A percentile compares a stretch with the other conserved stretches of the same genome.
These are phyloP conservation scores for Hippoglossus hippoglossus DNA, from an alignment of 2,797 vertebrate species.

Conservation along the genomic window DNA sequence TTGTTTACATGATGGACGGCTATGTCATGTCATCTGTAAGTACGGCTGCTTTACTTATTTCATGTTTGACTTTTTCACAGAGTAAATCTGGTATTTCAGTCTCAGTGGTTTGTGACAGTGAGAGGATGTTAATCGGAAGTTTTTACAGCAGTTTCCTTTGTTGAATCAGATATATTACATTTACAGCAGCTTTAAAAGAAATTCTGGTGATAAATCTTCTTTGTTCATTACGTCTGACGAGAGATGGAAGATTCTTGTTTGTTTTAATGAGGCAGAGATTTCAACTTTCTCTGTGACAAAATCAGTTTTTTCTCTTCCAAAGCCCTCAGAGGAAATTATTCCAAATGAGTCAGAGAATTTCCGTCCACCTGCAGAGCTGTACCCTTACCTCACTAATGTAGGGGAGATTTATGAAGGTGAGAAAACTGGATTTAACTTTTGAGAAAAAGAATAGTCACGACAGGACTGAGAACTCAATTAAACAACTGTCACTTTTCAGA, in stretches of 20 bases:
- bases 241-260: not conserved
- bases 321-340: constrained; percentile 90
- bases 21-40: constrained; percentile 94
- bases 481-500: constrained; percentile 75
- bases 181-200: not conserved
- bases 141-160: not conserved
- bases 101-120: constrained; percentile 4
- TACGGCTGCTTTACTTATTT: constrained; percentile 36
- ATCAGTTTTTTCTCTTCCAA: constrained; percentile 36
- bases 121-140: not conserved
- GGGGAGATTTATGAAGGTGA: constrained; percentile 92
- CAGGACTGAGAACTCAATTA: not conserved
- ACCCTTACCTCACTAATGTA: constrained; percentile 90
- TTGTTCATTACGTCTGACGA: not conserved
- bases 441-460: not conserved
- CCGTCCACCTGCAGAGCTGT: constrained; percentile 89
- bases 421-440: constrained; percentile 25
- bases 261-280: not conserved
- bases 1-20: constrained; percentile 94
- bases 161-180: not conserved
- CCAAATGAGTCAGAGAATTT: constrained; percentile 88
- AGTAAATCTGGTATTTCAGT: not conserved
- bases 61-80: not conserved
- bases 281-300: constrained; percentile 13
- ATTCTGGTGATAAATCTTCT: not conserved